Conservation (phyloP, 2,888 invertebrate species). For the Coleophora deauratella region DNA sequence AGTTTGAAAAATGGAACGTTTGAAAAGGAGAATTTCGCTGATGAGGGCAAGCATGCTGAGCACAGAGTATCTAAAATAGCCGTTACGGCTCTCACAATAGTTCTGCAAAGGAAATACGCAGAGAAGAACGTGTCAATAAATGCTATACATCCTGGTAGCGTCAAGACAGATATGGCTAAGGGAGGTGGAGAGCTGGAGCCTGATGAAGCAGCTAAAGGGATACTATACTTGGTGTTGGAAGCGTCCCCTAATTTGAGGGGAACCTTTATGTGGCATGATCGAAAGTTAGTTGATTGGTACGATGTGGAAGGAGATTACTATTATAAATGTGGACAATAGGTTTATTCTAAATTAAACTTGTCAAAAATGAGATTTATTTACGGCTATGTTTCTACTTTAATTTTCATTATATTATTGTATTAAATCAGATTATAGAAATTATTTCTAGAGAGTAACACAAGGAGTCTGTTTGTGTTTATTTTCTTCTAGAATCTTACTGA, state of each 20-base stretch:
- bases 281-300: slow-evolving; percentile 76
- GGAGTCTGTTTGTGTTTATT: too few relatives aligned
- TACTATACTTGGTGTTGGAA: slow-evolving; percentile 77
- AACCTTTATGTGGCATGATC: slow-evolving; percentile 77
- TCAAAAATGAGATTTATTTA: too few relatives aligned
- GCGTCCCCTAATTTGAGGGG: slow-evolving; percentile 76
- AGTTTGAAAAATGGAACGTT: slow-evolving; percentile 57
- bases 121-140: slow-evolving; percentile 50
- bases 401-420: too few relatives aligned
- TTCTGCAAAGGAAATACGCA: slow-evolving; percentile 48
- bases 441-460: too few relatives aligned
- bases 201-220: slow-evolving; percentile 68
- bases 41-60: slow-evolving; percentile 59
- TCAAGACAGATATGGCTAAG: slow-evolving; percentile 53
- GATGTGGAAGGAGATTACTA: slow-evolving; percentile 42
- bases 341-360: too few relatives aligned
- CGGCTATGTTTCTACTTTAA: too few relatives aligned
- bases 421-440: too few relatives aligned
- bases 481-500: too few relatives aligned
- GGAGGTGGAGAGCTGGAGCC: slow-evolving; percentile 76
- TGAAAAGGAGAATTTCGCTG: slow-evolving; percentile 52
- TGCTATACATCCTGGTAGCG: slow-evolving; percentile 52
- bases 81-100: slow-evolving; percentile 50
- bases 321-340: slow-evolving; percentile 24
- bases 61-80: slow-evolving; percentile 60